Percentiles rank a stretch among this genome's conserved stretches.
Conservation (phyloP, 2,888 invertebrate genomes). For the Limulus polyphemus region DNA sequence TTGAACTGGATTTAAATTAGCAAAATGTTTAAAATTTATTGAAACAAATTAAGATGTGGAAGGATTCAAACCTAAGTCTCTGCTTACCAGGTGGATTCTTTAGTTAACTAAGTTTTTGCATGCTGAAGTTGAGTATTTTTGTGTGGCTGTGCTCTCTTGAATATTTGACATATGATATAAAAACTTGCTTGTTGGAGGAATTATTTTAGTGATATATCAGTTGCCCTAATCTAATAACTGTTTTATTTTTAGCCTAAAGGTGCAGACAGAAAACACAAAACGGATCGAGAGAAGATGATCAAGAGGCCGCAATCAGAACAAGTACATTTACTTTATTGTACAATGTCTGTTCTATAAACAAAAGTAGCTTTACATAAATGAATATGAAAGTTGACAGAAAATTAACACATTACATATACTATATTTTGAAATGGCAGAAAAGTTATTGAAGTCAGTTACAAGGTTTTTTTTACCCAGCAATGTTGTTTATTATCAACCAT, state of each 20-base stretch:
- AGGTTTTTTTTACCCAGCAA: neutral
- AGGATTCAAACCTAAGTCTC: no score
- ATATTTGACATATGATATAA: neutral
- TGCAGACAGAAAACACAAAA: conserved; percentile 92
- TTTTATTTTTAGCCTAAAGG: conserved; percentile 68
- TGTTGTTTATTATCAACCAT: no score
- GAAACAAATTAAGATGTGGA: no score
- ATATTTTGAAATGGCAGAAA: neutral
- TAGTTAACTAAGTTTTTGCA: no score
- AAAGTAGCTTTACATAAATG: neutral
- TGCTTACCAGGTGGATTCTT: no score
- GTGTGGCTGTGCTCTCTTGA: neutral
- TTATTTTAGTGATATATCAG: neutral
- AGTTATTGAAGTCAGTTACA: neutral
- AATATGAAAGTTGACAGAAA: no score
- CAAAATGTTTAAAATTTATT: no score
- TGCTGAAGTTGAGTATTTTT: neutral
- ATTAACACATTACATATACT: neutral
- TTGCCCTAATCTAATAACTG: neutral
- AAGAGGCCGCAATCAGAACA: conserved; percentile 66
- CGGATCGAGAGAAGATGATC: conserved; percentile 85
- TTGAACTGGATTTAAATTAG: no score
- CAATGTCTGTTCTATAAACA: neutral
- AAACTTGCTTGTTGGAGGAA: neutral
- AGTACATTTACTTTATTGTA: conserved; percentile 7